A percentile compares a stretch with the other conserved stretches of the same genome.
Conservation (phyloP, 2,888 invertebrate species). For the Phasia obesa region DNA sequence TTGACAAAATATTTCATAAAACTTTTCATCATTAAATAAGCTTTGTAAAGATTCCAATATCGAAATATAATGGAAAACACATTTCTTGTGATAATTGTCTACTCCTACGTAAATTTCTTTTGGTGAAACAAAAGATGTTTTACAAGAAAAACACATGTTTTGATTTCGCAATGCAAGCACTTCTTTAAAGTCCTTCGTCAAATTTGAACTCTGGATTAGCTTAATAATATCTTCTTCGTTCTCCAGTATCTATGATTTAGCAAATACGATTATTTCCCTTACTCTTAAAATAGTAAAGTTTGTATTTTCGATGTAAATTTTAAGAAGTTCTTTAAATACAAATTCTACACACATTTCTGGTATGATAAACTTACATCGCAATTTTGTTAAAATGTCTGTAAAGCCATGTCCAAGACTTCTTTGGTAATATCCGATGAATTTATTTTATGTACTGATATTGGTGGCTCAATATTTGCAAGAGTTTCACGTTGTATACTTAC, state of each 20-base stretch:
- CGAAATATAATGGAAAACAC: conserved; percentile 27
- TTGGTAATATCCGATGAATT: too few species aligned
- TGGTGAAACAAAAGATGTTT: too few species aligned
- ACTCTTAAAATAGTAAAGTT: too few species aligned
- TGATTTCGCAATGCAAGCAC: conserved; percentile 11
- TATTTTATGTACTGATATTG: too few species aligned
- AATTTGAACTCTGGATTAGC: neutral
- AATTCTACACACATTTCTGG: too few species aligned
- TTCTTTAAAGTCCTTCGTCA: neutral
- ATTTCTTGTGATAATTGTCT: conserved; percentile 3
- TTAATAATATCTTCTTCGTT: conserved; percentile 17
- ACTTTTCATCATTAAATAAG: conserved; percentile 19
- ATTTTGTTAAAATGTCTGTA: too few species aligned
- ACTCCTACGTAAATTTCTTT: neutral
- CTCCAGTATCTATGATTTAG: neutral
- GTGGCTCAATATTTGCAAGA: too few species aligned
- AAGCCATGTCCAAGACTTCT: too few species aligned
- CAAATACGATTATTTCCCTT: conserved; percentile 12
- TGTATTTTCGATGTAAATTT: too few species aligned
- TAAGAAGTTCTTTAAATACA: too few species aligned
- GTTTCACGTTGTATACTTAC: too few species aligned
- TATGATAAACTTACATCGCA: too few species aligned
- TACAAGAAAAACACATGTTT: conserved; percentile 7
- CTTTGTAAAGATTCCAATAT: conserved; percentile 25
- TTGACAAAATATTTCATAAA: conserved; percentile 17